Base-by-base conservation (phyloP, 2,113 vertebrate species). In the Prionailurus bengalensis region DNA sequence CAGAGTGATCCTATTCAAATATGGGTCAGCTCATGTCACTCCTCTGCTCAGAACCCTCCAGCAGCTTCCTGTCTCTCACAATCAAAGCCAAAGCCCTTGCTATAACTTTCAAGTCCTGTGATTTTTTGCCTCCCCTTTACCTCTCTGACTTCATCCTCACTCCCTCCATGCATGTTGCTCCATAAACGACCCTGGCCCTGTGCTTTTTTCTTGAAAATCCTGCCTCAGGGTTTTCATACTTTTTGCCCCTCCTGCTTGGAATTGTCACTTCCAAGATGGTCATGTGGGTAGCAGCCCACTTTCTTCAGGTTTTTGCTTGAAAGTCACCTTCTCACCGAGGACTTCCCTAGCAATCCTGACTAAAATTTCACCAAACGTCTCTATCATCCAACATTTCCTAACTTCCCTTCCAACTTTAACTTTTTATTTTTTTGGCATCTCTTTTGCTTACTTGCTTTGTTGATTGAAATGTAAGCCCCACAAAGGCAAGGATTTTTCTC, bases 41-140 rank as follows among this genome's bases (percentile, higher is more conserved):
- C 29, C 4, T 79, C 68, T 79, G 39, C 81, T 61, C 39, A 94
- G 95, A 95, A 42, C 21, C 66, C 92, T 94, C 74, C 21, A 31
- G 89, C 2, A 88, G 39, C 39, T 70, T 94, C 42, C 12, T 36
- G 17, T 79, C 42, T 87, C 1, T 68, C 36, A 74, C 68, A 89
- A 48, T 71, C 33, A 71, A 51, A 94, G 61, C 27, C 53, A 29
- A 45, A 89, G 78, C 68, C 85, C 36, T 80, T n/a, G 27, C 31
- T 83, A 3, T 48, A 58, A 31, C 19, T 51, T 45, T 7, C 25
- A 66, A 19, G 82, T 86, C 86, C 66, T 36, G 1, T 42, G 36
- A 33, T 79, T n/a, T 3, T 1, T 11, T 21, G 15, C 19, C 19
- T 39, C 39, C 29, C 5, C 29, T 89, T 71, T 17, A 14, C 5